Conservation (phyloP, 2,797 vertebrate species). For the Hyperoplus lanceolatus region DNA sequence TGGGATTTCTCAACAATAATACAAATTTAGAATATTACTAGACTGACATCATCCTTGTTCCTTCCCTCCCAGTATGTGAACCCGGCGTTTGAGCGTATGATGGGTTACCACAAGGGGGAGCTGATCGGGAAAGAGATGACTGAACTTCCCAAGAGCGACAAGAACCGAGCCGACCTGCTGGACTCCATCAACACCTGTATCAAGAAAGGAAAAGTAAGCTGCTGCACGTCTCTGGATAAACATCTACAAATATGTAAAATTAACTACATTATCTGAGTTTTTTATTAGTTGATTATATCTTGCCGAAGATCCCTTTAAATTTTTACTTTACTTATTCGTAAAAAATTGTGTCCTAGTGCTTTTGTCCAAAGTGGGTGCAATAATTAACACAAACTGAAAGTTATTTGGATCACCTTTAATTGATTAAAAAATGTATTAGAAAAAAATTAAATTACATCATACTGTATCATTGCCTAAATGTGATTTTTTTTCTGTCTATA, state of each 20-base stretch:
- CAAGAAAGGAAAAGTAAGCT: slow-evolving; percentile 93
- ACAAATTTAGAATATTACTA: neutral
- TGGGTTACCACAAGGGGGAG: slow-evolving; percentile 94
- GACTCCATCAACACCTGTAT: slow-evolving; percentile 95
- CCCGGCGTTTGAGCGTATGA: slow-evolving; percentile 95
- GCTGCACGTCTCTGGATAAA: neutral
- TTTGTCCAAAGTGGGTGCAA: too few species aligned
- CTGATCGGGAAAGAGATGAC: slow-evolving; percentile 93
- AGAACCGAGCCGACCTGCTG: slow-evolving; percentile 91
- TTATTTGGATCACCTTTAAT: too few species aligned
- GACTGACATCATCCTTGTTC: slow-evolving; percentile 3
- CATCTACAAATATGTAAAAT: neutral
- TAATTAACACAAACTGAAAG: too few species aligned
- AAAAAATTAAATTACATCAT: too few species aligned
- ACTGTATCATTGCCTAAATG: neutral
- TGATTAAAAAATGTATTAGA: too few species aligned
- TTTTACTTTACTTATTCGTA: too few species aligned
- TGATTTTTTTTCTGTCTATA: slow-evolving; percentile 25
- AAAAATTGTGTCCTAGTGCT: too few species aligned
- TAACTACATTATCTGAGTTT: too few species aligned
- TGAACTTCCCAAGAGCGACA: slow-evolving; percentile 93
- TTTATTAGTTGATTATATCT: too few species aligned
- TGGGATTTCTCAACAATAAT: neutral
- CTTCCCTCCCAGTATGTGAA: slow-evolving; percentile 91
- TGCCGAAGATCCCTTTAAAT: too few species aligned